phyloP scores from a whole-genome alignment of 2,113 vertebrate species.

The Columbina picui region DNA sequence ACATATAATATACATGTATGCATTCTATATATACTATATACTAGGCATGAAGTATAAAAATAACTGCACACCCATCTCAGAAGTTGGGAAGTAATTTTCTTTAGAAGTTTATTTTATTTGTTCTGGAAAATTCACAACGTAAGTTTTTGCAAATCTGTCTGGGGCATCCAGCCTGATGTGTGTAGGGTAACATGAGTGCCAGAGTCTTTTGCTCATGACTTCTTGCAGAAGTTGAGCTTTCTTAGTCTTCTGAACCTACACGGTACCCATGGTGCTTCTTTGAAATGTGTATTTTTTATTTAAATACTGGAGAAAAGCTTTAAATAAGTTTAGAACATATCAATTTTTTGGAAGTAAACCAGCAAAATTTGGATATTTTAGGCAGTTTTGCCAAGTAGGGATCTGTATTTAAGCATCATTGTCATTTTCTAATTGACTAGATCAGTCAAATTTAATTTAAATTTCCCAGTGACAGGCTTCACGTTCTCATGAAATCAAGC shows the following conservation, averaged over 20 bases:
- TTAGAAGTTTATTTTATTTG: neutral
- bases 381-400: neutral
- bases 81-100: neutral
- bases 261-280: neutral
- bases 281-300: neutral
- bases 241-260: neutral
- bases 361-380: neutral
- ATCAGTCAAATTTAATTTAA: neutral
- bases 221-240: constrained; percentile 4
- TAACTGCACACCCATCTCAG: neutral
- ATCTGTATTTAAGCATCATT: neutral
- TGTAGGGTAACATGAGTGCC: neutral
- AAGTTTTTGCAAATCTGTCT: constrained; percentile 10
- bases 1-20: neutral
- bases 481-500: neutral
- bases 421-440: neutral
- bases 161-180: constrained; percentile 3
- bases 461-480: neutral
- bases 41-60: neutral
- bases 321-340: neutral
- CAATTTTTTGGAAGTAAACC: neutral
- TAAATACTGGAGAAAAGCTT: neutral
- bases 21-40: neutral
- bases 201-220: constrained; percentile 16
- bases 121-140: neutral